Evolutionary conservation across 1,140 invertebrate species (phyloP), one percentile per base, ranked within the genome.

Genomic region (Ostrea edulis): DNA sequence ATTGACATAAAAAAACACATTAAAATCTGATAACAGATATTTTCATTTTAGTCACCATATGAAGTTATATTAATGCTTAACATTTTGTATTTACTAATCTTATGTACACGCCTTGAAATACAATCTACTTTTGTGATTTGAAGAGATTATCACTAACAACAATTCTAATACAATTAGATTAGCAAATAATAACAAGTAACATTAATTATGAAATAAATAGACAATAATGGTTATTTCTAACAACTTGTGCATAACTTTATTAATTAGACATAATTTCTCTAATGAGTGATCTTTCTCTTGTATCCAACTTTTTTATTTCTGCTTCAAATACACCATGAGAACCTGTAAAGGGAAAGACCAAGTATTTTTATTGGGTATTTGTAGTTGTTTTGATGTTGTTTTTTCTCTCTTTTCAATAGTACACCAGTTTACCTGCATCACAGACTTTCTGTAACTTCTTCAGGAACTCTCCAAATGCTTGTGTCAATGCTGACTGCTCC

Each of bases 401-500:
- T 35, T 35, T 8, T 44, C 5, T 5, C 35, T 25, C 14, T 12
- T 20, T 0, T 55, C 8, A 2, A 55, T 14, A 4, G 17, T 58
- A 22, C 51, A 53, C 22, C 17, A 52, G 55, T 88, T 84, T 83
- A 91, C 89, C 89, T 86, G 83, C 68, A 89, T 84, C 85, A 84
- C 88, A 89, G 12, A 89, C 62, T 90, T 91, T 90, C 29, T 89
- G 88, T 22, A 91, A 82, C 29, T 89, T 90, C 29, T 81, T 77
- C 20, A 91, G 71, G 83, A 91, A 91, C 62, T 90, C 84, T 29
- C 85, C 82, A 81, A 91, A 91, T 0, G 86, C 87, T 82, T 90
- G 82, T 25, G 86, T 89, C 58, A 91, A 85, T 86, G 91, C 91
- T 62, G 90, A 89, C 14, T 89, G 89, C 84, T 87, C 84, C 91